Percentiles rank a stretch among this genome's conserved stretches.
Conservation (phyloP, 2,888 invertebrate species). For the Aporophyla nigra region DNA sequence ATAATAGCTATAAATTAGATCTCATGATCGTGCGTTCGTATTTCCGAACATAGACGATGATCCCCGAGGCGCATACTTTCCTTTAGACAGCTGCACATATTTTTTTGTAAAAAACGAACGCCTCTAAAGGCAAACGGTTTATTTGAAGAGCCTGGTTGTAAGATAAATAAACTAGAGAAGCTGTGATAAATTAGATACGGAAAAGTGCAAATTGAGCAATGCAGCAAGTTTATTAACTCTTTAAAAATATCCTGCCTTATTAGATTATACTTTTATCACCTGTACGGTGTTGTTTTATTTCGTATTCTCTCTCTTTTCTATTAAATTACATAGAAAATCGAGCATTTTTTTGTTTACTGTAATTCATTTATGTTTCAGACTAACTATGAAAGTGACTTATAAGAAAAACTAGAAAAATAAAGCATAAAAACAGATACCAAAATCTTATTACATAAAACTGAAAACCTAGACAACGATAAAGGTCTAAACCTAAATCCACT, state of each 20-base stretch:
- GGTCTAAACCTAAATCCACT: conserved; percentile 13
- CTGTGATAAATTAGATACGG: conserved; percentile 8
- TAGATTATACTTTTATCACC: background rate
- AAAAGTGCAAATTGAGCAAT: conserved; percentile 3
- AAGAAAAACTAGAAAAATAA: background rate
- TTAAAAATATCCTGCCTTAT: background rate
- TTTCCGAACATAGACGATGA: background rate
- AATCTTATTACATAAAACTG: conserved; percentile 3
- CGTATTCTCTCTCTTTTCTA: background rate
- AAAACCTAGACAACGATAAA: background rate
- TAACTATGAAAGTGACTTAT: background rate
- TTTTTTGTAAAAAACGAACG: background rate
- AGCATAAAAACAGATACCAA: background rate
- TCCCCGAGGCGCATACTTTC: background rate
- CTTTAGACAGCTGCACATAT: background rate
- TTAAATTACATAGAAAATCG: background rate
- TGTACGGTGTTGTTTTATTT: background rate
- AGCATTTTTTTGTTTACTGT: background rate
- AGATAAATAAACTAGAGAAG: background rate
- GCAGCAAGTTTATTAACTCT: background rate
- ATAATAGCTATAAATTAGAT: background rate
- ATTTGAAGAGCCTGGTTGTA: background rate
- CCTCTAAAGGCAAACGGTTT: background rate
- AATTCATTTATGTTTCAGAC: background rate
- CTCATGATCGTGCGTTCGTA: background rate